These are phyloP conservation scores for Scortum barcoo DNA, from an alignment of 2,113 vertebrate species.

Conservation along the genomic window DNA sequence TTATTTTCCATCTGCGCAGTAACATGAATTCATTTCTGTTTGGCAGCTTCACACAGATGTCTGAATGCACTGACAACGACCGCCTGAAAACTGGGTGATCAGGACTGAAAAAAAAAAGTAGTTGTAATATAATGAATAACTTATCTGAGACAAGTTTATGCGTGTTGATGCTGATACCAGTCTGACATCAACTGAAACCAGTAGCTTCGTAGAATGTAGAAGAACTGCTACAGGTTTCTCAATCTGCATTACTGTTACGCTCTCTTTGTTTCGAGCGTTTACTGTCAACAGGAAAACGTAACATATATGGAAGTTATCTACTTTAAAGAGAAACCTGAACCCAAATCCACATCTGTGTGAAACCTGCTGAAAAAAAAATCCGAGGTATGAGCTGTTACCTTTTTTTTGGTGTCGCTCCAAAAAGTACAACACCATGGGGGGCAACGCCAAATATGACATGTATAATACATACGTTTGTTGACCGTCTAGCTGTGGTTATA, in stretches of 20 bases:
- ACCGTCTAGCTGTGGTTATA: neutral
- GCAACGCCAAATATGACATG: neutral
- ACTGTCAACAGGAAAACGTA: neutral
- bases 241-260: neutral
- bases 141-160: neutral
- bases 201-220: neutral
- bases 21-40: slow-evolving; percentile 2
- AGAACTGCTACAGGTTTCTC: neutral
- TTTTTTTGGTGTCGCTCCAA: neutral
- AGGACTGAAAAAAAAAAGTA: neutral
- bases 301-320: neutral
- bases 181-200: slow-evolving; percentile 11
- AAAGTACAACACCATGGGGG: neutral
- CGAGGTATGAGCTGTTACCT: neutral
- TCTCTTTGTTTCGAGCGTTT: neutral
- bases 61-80: slow-evolving; percentile 3
- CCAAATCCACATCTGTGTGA: neutral
- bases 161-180: neutral
- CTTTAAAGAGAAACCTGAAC: neutral
- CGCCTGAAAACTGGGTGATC: neutral
- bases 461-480: neutral
- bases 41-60: slow-evolving; percentile 16
- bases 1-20: neutral
- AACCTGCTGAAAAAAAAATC: neutral
- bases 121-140: neutral